Evolutionary conservation across 2,113 vertebrate species (phyloP), one percentile per base, ranked within the genome.

Genomic region (Atractosteus spatula): DNA sequence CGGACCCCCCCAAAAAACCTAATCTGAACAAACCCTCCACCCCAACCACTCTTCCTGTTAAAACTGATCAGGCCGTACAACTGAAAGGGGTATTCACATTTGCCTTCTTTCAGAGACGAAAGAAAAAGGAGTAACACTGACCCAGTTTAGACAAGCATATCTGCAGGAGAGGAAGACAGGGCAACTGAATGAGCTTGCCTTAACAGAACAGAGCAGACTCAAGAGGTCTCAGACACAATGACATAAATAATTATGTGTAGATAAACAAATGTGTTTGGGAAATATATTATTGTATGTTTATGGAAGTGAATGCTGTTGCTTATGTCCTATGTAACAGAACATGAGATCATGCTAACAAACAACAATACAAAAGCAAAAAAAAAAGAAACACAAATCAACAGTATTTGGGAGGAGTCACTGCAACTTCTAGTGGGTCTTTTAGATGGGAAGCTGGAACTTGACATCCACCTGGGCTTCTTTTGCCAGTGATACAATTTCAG

Each of bases 391-490:
- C 51, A 16, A 17, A 3, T 44, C 66, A 68, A 65, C 41, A 44
- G 41, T 59, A 29, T 29, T 41, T 71, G 64, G 66, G 43, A 70
- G 14, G 16, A 45, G 62, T 41, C 55, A 42, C 41, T 29, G 42
- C 59, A 71, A 44, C 10, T n/a, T 71, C 74, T 62, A 55, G 45
- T 70, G 72, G 74, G 76, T 74, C 56, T 64, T 73, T 94, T 91
- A 98, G 87, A 98, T 96, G 68, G 97, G 97, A 87, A 99, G 88
- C 86, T 98, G 96, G 88, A 99, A 99, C 86, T 97, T 96, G 83
- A 99, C 97, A 84, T 98, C 96, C 82, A 99, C 95, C 41, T 98
- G 96, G 78, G 96, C 97, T 84, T 96, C 92, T 74, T 98, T 98
- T 44, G 97, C 97, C 89, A 99, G 83, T 0, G 67, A 96, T 64